Evolutionary conservation across 2,113 vertebrate species (phyloP).

Genomic region (Bujurquina vittata): DNA sequence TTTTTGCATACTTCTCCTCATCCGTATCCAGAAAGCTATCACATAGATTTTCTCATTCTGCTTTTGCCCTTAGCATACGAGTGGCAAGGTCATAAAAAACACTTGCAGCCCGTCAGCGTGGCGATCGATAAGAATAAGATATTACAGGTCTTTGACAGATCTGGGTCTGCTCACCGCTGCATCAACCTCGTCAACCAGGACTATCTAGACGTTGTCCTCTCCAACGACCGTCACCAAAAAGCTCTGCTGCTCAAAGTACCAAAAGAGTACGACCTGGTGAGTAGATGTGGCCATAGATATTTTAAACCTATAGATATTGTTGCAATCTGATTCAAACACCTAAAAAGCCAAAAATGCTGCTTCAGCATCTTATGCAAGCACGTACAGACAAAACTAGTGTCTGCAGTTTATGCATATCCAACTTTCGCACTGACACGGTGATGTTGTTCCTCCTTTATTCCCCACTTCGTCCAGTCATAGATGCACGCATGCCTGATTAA

Average conservation of each 20-base stretch:
- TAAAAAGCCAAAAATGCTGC: not conserved
- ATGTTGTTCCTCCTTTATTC: not conserved
- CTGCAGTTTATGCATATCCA: not conserved
- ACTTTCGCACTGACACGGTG: not conserved
- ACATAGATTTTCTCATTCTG: not conserved
- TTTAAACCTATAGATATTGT: not conserved
- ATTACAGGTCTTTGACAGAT: conserved; percentile 84
- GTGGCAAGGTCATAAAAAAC: conserved; percentile 85
- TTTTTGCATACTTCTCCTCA: not conserved
- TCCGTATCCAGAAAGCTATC: not conserved
- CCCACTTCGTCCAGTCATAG: not conserved
- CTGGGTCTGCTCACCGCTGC: conserved; percentile 76
- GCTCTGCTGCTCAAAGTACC: conserved; percentile 89
- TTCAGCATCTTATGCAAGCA: not conserved
- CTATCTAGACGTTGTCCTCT: conserved; percentile 81
- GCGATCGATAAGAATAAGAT: conserved; percentile 74
- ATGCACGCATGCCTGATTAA: conserved; percentile 22
- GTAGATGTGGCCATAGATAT: not conserved
- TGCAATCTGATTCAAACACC: not conserved
- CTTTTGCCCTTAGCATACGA: conserved; percentile 82
- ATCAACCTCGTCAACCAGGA: conserved; percentile 79
- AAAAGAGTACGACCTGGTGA: conserved; percentile 95
- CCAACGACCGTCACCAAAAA: conserved; percentile 80
- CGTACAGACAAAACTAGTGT: not conserved
- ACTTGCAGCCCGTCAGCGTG: conserved; percentile 78